These are phyloP conservation scores for Drosophila miranda DNA, from an alignment of 1,140 invertebrate species.

Conservation along the genomic window DNA sequence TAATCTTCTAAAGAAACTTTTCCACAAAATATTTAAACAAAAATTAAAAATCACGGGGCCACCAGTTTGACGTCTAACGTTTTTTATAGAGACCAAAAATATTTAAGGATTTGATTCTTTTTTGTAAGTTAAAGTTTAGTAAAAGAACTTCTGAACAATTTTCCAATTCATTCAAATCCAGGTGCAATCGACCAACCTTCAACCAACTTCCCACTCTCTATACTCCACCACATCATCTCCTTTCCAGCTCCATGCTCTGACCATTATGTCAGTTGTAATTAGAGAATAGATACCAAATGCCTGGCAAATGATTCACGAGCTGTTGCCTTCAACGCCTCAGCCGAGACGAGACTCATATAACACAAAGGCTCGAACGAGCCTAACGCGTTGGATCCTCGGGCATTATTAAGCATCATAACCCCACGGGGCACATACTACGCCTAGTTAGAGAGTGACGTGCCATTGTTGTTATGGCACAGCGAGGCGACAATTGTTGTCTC, in stretches of 20 bases:
- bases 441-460: constrained; percentile 46
- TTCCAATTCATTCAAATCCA: neutral
- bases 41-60: no score
- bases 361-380: neutral
- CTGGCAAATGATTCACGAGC: constrained; percentile 59
- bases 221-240: neutral
- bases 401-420: constrained; percentile 51
- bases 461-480: constrained; percentile 76
- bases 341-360: constrained; percentile 8
- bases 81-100: no score
- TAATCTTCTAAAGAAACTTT: no score
- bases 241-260: neutral
- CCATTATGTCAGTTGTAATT: constrained; percentile 69
- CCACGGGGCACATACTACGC: constrained; percentile 63
- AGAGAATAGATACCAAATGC: constrained; percentile 38
- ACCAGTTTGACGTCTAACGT: no score
- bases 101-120: no score
- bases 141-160: no score
- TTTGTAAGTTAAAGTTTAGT: no score
- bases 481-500: constrained; percentile 81
- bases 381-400: constrained; percentile 22
- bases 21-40: no score
- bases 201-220: neutral
- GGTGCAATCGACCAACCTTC: no score
- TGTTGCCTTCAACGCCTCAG: constrained; percentile 29